Percentiles rank a stretch among this genome's conserved stretches.
These are phyloP conservation scores for Euthynnus affinis DNA, from an alignment of 2,797 vertebrate genomes.

Conservation along the genomic window DNA sequence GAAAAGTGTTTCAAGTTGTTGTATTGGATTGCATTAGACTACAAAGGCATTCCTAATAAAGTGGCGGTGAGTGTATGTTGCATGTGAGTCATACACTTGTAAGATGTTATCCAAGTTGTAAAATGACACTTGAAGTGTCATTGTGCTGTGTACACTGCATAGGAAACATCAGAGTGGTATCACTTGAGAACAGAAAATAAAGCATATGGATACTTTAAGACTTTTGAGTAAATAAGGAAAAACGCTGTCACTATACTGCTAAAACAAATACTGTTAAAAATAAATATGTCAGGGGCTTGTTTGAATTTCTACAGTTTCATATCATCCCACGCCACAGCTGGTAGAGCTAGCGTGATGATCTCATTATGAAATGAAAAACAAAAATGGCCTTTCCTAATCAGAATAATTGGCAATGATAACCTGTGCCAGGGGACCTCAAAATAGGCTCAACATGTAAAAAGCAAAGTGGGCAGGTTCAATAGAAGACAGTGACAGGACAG, in stretches of 20 bases:
- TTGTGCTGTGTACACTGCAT: background rate
- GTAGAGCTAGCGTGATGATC: conserved; percentile 5
- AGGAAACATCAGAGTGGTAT: background rate
- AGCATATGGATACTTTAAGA: background rate
- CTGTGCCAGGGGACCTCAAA: conserved; percentile 28
- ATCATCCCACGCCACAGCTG: conserved; percentile 7
- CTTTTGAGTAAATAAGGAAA: background rate
- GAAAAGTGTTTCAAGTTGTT: too few species aligned
- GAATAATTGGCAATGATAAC: conserved; percentile 48
- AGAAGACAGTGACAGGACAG: conserved; percentile 6
- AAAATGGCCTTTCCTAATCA: conserved; percentile 30
- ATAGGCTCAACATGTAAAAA: conserved; percentile 32
- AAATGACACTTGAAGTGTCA: background rate
- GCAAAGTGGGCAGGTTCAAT: conserved; percentile 12
- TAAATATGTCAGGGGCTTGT: background rate
- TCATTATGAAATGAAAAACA: conserved; percentile 25
- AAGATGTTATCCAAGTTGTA: background rate
- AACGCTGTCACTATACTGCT: background rate
- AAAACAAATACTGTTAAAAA: background rate
- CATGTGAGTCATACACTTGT: background rate
- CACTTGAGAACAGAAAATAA: background rate
- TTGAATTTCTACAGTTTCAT: conserved; percentile 8
- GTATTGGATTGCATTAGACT: too few species aligned
- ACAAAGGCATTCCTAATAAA: too few species aligned
- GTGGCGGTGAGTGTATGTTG: background rate